Base-by-base conservation (phyloP, 2,113 vertebrate genomes). In the Catharus minimus region DNA sequence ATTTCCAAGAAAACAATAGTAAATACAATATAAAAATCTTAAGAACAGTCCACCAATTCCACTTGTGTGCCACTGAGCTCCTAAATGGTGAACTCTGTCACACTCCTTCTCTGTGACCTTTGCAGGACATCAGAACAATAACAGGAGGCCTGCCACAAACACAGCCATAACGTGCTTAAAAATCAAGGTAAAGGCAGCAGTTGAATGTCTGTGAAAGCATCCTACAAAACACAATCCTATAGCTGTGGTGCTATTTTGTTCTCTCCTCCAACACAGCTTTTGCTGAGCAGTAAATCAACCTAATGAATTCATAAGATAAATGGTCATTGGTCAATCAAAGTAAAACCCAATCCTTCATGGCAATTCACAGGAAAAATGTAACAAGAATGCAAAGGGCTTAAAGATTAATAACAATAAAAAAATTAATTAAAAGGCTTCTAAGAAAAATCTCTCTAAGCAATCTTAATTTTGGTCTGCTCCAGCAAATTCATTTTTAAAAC, bases 321-420 rank as follows among this genome's bases (percentile, higher is more conserved):
- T 74, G n/a, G 66, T 69, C 64, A 61, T 79, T 89, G 88, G 52
- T 89, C 95, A 95, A 81, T 94, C 72, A 76, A 86, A 76, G 38
- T 44, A 84, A 62, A 90, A 82, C 41, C 17, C 53, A 91, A 85
- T 75, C 75, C 38, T 88, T 78, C 55, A 69, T 9, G 11, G 58
- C 13, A 80, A 58, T 52, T 73, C 44, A 66, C 8, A 60, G n/a
- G 17, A 55, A 71, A 47, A 76, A 82, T 53, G 20, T 57, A 87
- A 58, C 33, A 88, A 69, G 56, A 72, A 87, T 68, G 26, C 1
- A 13, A 83, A 84, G 15, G 49, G 30, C 58, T 64, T 84, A 68
- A 84, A 87, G 62, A 85, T 92, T 92, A 93, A 91, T 90, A 94
- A 75, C 46, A 92, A 71, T 62, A 13, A 79, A 89, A 81, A 77